These are phyloP conservation scores for Brachyptera putata DNA, from an alignment of 2,888 invertebrate species.

Conservation along the genomic window DNA sequence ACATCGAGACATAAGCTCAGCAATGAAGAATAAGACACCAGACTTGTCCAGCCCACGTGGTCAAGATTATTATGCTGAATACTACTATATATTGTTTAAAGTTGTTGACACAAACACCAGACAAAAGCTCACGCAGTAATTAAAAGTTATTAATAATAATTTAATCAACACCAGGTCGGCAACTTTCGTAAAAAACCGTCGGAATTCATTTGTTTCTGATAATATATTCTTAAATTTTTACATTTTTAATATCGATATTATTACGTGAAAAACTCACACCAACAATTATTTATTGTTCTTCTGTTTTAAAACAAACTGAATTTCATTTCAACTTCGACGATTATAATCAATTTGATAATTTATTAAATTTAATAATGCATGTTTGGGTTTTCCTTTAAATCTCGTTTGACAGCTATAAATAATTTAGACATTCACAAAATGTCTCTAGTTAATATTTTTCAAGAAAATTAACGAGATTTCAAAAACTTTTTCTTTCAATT, in stretches of 20 bases:
- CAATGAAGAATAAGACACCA: not conserved
- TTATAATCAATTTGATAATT: too few relatives aligned
- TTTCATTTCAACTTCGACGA: not conserved
- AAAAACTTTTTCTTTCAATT: conserved; percentile 7
- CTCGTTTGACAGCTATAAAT: conserved; percentile 7
- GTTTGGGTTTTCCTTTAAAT: too few relatives aligned
- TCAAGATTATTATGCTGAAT: too few relatives aligned
- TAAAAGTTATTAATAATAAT: not conserved
- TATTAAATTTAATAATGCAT: not conserved
- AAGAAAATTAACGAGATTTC: conserved; percentile 21
- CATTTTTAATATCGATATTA: not conserved
- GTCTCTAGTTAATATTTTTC: not conserved
- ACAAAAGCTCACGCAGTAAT: too few relatives aligned
- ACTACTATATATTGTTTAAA: too few relatives aligned
- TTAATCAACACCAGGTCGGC: conserved; percentile 14
- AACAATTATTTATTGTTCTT: conserved; percentile 11
- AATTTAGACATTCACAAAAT: conserved; percentile 3
- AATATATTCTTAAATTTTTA: conserved; percentile 2
- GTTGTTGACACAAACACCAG: too few relatives aligned
- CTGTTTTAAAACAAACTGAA: not conserved
- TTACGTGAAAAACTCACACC: conserved; percentile 3
- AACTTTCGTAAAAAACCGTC: conserved; percentile 13
- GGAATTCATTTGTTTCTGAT: conserved; percentile 6
- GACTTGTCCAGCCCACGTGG: not conserved
- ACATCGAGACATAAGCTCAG: not conserved